phyloP scores from a whole-genome alignment of 2,797 vertebrate genomes.

The Ctenopoma multispine region DNA sequence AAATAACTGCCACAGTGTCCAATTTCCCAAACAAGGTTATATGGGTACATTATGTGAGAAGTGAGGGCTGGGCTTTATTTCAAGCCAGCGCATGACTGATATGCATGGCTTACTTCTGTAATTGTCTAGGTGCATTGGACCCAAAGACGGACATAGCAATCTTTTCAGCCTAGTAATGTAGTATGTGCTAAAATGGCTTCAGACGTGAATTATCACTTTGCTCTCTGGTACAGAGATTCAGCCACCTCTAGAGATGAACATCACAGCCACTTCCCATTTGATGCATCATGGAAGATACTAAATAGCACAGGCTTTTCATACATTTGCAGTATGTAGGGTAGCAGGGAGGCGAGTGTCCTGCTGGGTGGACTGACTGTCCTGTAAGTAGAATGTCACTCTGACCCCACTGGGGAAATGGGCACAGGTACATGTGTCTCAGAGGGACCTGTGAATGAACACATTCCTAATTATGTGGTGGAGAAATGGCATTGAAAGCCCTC shows the following conservation, averaged over 20 bases:
- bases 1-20: conserved; percentile 66
- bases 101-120: conserved; percentile 88
- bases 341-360: conserved; percentile 18
- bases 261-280: conserved; percentile 56
- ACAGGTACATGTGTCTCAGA: conserved; percentile 48
- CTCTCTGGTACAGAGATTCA: conserved; percentile 67
- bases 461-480: conserved; percentile 52
- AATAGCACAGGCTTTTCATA: conserved; percentile 42
- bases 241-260: conserved; percentile 68
- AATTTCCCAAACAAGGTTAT: conserved; percentile 77
- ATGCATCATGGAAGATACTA: conserved; percentile 40
- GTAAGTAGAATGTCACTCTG: conserved; percentile 54
- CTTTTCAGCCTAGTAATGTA: conserved; percentile 81
- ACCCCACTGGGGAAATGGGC: conserved; percentile 51
- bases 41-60: conserved; percentile 62
- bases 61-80: conserved; percentile 74
- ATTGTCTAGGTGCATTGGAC: conserved; percentile 88
- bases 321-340: conserved; percentile 38
- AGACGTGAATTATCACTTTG: conserved; percentile 84
- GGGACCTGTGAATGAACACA: conserved; percentile 50
- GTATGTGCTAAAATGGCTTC: conserved; percentile 83
- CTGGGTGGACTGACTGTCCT: conserved; percentile 54
- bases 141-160: conserved; percentile 83
- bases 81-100: conserved; percentile 83
- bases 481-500: conserved; percentile 65